A percentile compares a stretch with the other conserved stretches of the same genome.
Conservation (phyloP, 2,113 vertebrate species). For the Lepidothrix coronata region DNA sequence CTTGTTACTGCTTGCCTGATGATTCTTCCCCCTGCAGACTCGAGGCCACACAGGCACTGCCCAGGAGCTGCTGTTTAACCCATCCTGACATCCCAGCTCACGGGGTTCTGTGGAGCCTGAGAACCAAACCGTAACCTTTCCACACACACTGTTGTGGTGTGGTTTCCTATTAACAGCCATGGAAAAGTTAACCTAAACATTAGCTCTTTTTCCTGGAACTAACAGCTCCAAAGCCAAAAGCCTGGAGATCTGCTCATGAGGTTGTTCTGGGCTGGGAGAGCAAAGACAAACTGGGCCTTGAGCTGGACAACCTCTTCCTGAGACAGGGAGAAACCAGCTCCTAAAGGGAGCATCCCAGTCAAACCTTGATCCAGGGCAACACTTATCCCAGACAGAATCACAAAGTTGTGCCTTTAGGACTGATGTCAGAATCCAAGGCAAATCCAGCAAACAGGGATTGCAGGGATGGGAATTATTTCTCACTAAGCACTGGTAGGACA, state of each 20-base stretch:
- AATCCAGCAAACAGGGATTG: not conserved
- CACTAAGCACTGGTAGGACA: not conserved
- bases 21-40: not conserved
- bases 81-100: accelerated
- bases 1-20: accelerated
- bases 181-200: conserved; percentile 55
- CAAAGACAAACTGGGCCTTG: not conserved
- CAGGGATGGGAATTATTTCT: not conserved
- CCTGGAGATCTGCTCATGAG: not conserved
- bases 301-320: not conserved
- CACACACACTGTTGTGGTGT: not conserved
- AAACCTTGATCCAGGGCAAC: not conserved
- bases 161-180: conserved; percentile 14
- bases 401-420: not conserved
- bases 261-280: not conserved
- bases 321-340: not conserved
- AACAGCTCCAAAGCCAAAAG: not conserved
- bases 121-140: not conserved
- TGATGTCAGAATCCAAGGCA: not conserved
- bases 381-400: not conserved
- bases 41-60: accelerated
- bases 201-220: conserved; percentile 41
- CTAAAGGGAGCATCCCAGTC: not conserved
- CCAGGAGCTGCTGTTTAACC: not conserved
- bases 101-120: not conserved